Percentiles rank a stretch among this genome's conserved stretches.
These are phyloP conservation scores for Conopomorpha cramerella DNA, from an alignment of 1,140 invertebrate genomes.

Conservation along the genomic window DNA sequence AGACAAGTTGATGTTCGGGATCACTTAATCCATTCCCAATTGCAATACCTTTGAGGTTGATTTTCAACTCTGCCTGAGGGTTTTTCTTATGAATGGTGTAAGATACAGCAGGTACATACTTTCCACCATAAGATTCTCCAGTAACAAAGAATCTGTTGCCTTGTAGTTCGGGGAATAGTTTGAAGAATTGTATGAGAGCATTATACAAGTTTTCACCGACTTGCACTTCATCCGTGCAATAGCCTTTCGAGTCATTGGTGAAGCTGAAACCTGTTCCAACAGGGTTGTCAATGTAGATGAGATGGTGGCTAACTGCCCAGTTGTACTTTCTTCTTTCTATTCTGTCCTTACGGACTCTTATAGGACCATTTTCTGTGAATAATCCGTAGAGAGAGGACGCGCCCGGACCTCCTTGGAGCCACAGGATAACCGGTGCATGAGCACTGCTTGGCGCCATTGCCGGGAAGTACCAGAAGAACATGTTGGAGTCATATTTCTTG, in stretches of 20 bases:
- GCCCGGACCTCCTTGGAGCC: constrained; percentile 77
- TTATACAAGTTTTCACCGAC: constrained; percentile 65
- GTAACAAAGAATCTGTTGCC: constrained; percentile 69
- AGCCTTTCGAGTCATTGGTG: constrained; percentile 60
- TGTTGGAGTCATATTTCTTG: constrained; percentile 63
- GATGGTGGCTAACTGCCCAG: constrained; percentile 70
- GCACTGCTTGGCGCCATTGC: constrained; percentile 25
- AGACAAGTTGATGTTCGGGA: constrained; percentile 72
- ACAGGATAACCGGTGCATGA: constrained; percentile 65
- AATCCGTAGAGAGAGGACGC: constrained; percentile 74
- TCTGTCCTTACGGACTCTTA: not conserved
- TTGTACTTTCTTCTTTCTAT: constrained; percentile 61
- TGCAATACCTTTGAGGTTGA: constrained; percentile 68
- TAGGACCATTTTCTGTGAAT: constrained; percentile 76
- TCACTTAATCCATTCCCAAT: constrained; percentile 82
- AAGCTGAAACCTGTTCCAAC: constrained; percentile 77
- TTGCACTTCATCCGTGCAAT: constrained; percentile 62
- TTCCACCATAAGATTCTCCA: constrained; percentile 82
- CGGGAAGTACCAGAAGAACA: constrained; percentile 76
- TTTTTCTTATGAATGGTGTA: constrained; percentile 68
- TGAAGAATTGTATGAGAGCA: constrained; percentile 71
- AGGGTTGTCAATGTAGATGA: constrained; percentile 82
- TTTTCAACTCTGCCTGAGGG: constrained; percentile 38
- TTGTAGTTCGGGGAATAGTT: constrained; percentile 65
- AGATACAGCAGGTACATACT: constrained; percentile 76